These are phyloP conservation scores for Excalfactoria chinensis DNA, from an alignment of 2,113 vertebrate species.

Conservation along the genomic window DNA sequence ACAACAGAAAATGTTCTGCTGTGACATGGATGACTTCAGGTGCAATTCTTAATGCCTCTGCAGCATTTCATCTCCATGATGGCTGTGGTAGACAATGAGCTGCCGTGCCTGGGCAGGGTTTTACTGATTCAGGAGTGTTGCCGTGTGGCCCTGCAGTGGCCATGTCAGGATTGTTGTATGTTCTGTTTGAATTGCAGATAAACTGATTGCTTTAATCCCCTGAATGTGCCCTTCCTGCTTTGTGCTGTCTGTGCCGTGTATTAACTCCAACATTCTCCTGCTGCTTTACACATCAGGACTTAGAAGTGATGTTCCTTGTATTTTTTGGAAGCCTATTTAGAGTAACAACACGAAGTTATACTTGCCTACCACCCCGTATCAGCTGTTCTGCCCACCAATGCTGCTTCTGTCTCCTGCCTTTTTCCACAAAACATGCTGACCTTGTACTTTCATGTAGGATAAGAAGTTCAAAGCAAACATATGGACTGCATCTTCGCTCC, in stretches of 20 bases:
- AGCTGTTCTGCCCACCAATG: background rate
- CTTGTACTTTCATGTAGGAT: background rate
- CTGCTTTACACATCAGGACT: background rate
- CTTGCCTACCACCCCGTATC: background rate
- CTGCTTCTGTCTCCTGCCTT: background rate
- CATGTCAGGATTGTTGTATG: background rate
- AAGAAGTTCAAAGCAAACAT: background rate
- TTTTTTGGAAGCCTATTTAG: background rate
- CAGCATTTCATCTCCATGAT: background rate
- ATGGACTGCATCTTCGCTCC: background rate
- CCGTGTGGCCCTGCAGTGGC: background rate
- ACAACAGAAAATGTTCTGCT: background rate
- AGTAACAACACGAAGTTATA: background rate
- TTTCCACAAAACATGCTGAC: background rate
- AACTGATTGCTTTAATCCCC: background rate
- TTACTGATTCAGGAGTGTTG: background rate
- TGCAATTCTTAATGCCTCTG: background rate
- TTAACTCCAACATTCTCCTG: rapidly evolving
- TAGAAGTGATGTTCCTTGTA: background rate
- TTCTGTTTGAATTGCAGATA: background rate
- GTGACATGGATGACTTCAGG: background rate
- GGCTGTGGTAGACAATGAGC: background rate
- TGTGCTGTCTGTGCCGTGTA: background rate
- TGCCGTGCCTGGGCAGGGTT: background rate
- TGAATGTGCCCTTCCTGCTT: background rate